Base-by-base conservation (phyloP, 2,797 vertebrate genomes). In the Cetoscarus ocellatus region DNA sequence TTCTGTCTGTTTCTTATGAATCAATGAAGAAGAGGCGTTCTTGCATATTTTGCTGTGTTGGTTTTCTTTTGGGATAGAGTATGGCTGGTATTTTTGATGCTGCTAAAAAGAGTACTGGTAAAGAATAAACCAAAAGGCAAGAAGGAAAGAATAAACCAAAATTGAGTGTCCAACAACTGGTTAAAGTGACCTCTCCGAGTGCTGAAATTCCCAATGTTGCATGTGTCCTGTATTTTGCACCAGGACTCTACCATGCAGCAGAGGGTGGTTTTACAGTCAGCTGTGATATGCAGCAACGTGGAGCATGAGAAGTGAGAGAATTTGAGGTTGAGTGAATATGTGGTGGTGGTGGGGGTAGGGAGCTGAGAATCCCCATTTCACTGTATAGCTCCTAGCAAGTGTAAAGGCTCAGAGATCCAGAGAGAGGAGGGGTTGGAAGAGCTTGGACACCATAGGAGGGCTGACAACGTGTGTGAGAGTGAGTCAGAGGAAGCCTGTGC, bases 281-380 rank as follows among this genome's bases (percentile, higher is more conserved):
- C 67, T 86, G 86, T 86, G 87, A 85, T 58, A 89, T 90, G 77
- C 69, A 80, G 75, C 65, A 74, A 57, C 51, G 58, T 84, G 75
- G 58, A 77, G 54, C 47, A 7, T 75, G 59, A 53, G 49, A 39
- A 83, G 77, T 87, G 77, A 87, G 73, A 86, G 65, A 86, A 76
- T 78, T 73, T 74, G 75, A 79, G 77, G 62, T 55, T 69, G 70
- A 66, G 70, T 76, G 71, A 71, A 61, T 62, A 45, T 10, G 50
- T 38, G 52, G n/a, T 14, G 35, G 14, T 15, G 51, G 51, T 60
- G 62, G 78, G 76, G 82, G 70, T 4, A 57, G 66, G 82, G 73
- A 52, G 9, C 19, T 0, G 58, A 85, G 86, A 86, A 84, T 75
- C 75, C 86, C 84, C 68, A 49, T 59, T 55, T 36, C 67, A 74